A percentile compares a stretch with the other conserved stretches of the same genome.
Conservation (phyloP, 2,797 vertebrate genomes). For the Toxotes lorentzi region DNA sequence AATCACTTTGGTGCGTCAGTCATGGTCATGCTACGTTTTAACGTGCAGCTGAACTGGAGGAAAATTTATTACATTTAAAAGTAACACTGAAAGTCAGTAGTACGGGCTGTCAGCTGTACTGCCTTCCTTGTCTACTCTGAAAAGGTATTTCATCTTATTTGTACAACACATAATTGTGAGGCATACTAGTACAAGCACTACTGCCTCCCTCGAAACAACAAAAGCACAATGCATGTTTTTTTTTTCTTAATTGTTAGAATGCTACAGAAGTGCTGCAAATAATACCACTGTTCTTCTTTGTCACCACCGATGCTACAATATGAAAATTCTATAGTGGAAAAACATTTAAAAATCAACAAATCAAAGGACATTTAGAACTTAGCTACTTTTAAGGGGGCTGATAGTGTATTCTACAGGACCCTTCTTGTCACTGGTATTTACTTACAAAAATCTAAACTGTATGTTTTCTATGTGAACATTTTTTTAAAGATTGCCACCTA, state of each 20-base stretch:
- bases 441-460: background rate
- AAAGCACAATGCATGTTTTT: background rate
- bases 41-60: background rate
- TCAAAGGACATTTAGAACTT: background rate
- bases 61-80: slow-evolving; percentile 1
- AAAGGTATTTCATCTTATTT: slow-evolving; percentile 15
- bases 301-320: background rate
- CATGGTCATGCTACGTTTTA: slow-evolving; percentile 1
- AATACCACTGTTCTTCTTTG: background rate
- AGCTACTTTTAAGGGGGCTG: background rate
- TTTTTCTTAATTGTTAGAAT: background rate
- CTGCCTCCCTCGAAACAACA: background rate
- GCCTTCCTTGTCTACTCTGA: background rate
- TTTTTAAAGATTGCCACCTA: background rate
- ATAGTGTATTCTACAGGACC: background rate
- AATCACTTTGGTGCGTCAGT: slow-evolving; percentile 17
- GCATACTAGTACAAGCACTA: background rate
- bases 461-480: background rate
- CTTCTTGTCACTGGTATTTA: background rate
- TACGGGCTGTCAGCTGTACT: background rate
- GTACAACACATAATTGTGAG: background rate
- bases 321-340: background rate
- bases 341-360: background rate
- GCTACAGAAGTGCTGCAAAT: background rate
- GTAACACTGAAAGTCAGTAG: background rate